A percentile compares a stretch with the other conserved stretches of the same genome.
Conservation (phyloP, 2,113 vertebrate genomes). For the Monopterus albus region DNA sequence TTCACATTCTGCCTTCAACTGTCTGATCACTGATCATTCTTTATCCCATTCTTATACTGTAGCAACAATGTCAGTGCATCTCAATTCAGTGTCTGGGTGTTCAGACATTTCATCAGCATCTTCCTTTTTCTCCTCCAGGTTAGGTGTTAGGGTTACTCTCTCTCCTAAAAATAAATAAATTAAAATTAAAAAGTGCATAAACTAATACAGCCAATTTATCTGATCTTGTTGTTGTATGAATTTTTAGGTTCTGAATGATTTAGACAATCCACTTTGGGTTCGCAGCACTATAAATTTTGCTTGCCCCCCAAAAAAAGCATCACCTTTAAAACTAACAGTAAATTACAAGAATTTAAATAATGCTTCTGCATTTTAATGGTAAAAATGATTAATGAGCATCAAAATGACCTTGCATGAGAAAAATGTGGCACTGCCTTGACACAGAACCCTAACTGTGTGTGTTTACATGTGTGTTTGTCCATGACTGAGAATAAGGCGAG, state of each 20-base stretch:
- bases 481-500: conserved; percentile 55
- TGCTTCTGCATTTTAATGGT: neutral
- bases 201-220: neutral
- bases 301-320: too few species aligned
- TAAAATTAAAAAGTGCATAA: too few species aligned
- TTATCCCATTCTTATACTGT: neutral
- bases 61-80: neutral
- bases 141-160: too few species aligned
- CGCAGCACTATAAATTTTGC: too few species aligned
- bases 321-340: neutral
- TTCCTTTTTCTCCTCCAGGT: too few species aligned
- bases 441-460: conserved; percentile 10
- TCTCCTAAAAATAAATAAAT: too few species aligned
- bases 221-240: neutral
- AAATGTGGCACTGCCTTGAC: neutral
- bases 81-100: neutral
- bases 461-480: conserved; percentile 27
- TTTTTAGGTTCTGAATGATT: neutral
- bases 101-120: too few species aligned
- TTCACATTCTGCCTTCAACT: conserved; percentile 15
- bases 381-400: neutral
- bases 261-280: too few species aligned
- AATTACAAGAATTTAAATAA: neutral
- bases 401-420: neutral
- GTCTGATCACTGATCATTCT: neutral